phyloP scores from a whole-genome alignment of 1,140 invertebrate species.

The Lasioglossum baleicum region DNA sequence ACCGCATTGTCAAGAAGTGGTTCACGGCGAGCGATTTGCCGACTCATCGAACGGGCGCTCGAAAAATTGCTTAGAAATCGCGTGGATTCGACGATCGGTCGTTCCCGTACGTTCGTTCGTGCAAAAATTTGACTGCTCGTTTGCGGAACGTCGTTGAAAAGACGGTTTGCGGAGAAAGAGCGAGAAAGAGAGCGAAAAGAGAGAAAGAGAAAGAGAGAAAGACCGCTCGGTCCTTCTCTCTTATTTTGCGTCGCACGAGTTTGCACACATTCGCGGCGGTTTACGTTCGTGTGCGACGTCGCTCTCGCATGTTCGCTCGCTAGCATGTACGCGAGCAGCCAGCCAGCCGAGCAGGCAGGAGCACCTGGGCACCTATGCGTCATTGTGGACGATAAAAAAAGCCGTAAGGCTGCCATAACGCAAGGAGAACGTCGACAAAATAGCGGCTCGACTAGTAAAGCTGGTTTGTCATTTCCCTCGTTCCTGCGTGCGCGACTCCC shows the following conservation, averaged over 20 bases:
- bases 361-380: slow-evolving; percentile 58
- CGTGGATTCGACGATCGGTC: neutral
- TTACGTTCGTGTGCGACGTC: neutral
- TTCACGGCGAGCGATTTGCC: slow-evolving; percentile 22
- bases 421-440: slow-evolving; percentile 52
- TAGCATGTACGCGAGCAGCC: neutral
- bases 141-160: slow-evolving; percentile 12
- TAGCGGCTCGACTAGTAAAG: slow-evolving; percentile 43
- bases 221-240: slow-evolving; percentile 3
- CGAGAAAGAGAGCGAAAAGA: neutral
- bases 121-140: slow-evolving; percentile 13
- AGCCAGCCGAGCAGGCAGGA: slow-evolving; percentile 29
- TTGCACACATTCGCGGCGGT: slow-evolving; percentile 4
- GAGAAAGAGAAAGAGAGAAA: neutral
- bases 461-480: slow-evolving; percentile 51
- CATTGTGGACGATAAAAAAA: slow-evolving; percentile 57
- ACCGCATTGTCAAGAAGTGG: slow-evolving; percentile 9
- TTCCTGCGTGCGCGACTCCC: slow-evolving; percentile 1
- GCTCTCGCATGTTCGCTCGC: neutral
- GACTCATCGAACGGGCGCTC: slow-evolving; percentile 33
- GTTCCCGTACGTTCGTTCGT: neutral
- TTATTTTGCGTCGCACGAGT: slow-evolving; percentile 18
- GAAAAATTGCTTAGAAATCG: slow-evolving; percentile 15
- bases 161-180: neutral
- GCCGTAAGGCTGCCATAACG: slow-evolving; percentile 48